Conservation (phyloP, 2,888 invertebrate species). For the Asteroscopus sphinx region DNA sequence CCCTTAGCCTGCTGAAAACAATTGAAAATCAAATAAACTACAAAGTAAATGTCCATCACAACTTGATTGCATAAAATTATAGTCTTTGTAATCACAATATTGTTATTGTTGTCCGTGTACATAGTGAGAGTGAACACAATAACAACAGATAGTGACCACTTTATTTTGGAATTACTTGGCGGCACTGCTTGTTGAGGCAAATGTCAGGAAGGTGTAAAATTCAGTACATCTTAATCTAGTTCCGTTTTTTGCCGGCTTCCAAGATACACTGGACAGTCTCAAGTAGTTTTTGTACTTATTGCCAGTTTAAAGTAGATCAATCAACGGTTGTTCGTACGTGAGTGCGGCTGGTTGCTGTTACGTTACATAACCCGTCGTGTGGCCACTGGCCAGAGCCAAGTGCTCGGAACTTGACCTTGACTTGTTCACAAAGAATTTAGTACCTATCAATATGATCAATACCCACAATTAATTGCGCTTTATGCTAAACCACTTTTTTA, state of each 20-base stretch:
- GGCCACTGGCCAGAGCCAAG: constrained; percentile 64
- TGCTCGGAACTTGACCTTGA: constrained; percentile 80
- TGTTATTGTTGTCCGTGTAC: constrained; percentile 10
- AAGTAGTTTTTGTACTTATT: constrained; percentile 31
- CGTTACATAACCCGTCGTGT: constrained; percentile 74
- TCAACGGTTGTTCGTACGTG: constrained; percentile 50
- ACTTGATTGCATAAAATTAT: constrained; percentile 5
- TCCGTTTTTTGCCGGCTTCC: constrained; percentile 1
- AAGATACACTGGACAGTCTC: constrained; percentile 22
- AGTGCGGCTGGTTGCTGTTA: constrained; percentile 30
- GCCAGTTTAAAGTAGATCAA: constrained; percentile 54
- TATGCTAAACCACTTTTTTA: too few species aligned
- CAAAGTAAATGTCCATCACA: neutral
- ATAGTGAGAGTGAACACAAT: constrained; percentile 14
- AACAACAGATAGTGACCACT: constrained; percentile 13
- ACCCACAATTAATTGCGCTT: neutral
- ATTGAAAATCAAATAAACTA: neutral
- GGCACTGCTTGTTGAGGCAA: neutral
- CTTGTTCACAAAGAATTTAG: constrained; percentile 33
- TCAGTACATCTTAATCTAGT: neutral
- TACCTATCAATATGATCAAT: constrained; percentile 31
- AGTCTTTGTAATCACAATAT: constrained; percentile 16
- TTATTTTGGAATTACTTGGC: constrained; percentile 1
- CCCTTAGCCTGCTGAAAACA: neutral
- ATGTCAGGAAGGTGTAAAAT: neutral